Evolutionary conservation across 1,140 invertebrate species (phyloP).

Genomic region (Planococcus citri): DNA sequence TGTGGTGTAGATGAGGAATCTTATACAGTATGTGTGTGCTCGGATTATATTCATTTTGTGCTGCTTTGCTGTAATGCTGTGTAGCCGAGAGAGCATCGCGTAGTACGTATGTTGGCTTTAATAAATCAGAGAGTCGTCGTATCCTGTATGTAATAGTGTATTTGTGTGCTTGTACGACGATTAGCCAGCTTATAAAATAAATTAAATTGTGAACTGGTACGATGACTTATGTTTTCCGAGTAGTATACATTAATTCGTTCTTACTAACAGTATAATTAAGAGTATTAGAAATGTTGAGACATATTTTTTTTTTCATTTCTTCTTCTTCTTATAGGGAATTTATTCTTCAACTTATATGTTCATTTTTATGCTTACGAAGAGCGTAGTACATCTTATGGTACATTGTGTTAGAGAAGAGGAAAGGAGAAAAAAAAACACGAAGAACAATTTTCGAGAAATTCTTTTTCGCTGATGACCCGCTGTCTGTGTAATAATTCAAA

Average conservation of each 20-base stretch:
- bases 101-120: background rate
- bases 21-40: no score
- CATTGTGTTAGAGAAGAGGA: background rate
- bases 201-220: background rate
- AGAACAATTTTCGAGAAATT: background rate
- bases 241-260: background rate
- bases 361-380: no score
- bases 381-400: no score
- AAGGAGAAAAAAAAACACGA: no score
- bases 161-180: no score
- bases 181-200: background rate
- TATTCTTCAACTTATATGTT: no score
- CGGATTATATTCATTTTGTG: no score
- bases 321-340: no score
- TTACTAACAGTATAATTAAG: background rate
- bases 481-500: background rate
- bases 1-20: no score
- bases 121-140: background rate
- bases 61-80: no score
- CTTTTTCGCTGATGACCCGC: background rate
- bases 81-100: no score
- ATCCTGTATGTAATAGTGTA: no score
- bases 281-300: background rate
- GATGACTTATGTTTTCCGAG: background rate
- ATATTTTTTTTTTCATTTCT: background rate